These are phyloP conservation scores for Drosophila busckii DNA, from an alignment of 1,140 invertebrate genomes.

Conservation along the genomic window DNA sequence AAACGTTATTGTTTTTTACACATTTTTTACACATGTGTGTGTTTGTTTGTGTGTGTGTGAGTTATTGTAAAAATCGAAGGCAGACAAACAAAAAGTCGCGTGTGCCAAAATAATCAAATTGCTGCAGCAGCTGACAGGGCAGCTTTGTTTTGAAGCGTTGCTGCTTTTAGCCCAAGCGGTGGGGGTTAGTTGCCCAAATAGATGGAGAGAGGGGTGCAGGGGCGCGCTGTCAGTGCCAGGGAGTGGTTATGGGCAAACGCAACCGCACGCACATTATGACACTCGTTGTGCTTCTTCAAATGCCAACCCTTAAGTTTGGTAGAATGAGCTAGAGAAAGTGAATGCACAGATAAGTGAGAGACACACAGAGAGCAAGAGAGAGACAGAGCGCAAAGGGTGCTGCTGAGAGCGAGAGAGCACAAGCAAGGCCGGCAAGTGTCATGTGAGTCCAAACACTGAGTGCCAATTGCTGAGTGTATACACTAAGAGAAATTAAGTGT, in stretches of 20 bases:
- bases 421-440: constrained; percentile 23
- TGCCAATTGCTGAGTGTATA: constrained; percentile 1
- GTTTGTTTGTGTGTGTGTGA: constrained; percentile 8
- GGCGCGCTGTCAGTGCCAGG: background rate
- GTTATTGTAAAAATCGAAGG: constrained; percentile 64
- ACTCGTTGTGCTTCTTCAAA: constrained; percentile 25
- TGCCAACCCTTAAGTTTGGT: constrained; percentile 6
- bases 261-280: constrained; percentile 40
- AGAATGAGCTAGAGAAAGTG: background rate
- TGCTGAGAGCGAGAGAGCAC: background rate
- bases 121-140: constrained; percentile 38
- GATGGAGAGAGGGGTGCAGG: background rate
- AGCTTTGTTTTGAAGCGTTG: constrained; percentile 28
- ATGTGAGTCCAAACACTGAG: background rate
- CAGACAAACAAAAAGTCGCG: constrained; percentile 59
- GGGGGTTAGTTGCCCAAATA: background rate
- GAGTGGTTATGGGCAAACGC: constrained; percentile 16
- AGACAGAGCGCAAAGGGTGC: background rate
- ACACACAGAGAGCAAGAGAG: background rate
- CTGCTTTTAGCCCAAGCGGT: background rate
- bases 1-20: constrained; percentile 56
- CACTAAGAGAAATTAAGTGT: background rate
- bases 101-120: constrained; percentile 41
- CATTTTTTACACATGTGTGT: background rate
- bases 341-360: constrained; percentile 2